Evolutionary conservation across 2,888 invertebrate species (phyloP), one percentile per base, ranked within the genome.

Genomic region (Ichneumoninae sp.): DNA sequence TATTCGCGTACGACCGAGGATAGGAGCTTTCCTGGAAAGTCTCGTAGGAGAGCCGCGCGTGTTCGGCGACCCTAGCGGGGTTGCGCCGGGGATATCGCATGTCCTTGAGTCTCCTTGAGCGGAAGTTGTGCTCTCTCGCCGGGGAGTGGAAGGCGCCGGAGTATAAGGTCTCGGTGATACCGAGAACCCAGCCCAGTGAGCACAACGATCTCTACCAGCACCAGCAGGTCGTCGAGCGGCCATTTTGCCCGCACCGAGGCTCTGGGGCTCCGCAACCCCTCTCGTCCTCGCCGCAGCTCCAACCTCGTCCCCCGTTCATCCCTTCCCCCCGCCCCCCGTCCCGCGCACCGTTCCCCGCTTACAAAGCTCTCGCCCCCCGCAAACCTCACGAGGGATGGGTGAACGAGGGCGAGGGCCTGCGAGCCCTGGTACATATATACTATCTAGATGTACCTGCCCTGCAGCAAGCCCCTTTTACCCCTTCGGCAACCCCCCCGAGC

Each of bases 361-460:
- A 84, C 89, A 89, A 89, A 87, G 87, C 87, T 86, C 84, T 40
- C 40, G 40, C 79, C 87, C 89, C 88, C 89, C 88, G 88, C 89
- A 90, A 89, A 89, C 88, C 90, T 88, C 89, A 89, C 87, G 74
- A 83, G 89, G 89, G 89, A 89, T 91, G 90, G 88, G 89, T 88
- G 89, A 89, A 89, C 89, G 90, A 91, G 92, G 90, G 91, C 90
- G 90, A 91, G 90, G 90, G 90, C 90, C 89, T 90, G 88, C 90
- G 54, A 89, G 88, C 90, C 87, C 89, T 88, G 83, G 87, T 89
- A 88, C 88, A 88, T 89, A 89, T 89, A 90, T 89, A 88, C 88
- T 89, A 91, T 90, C 90, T 89, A 89, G 90, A 90, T 90, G 90
- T 91, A 92, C 91, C 91, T 92, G 90, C 87, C 88, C 90, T 90